Evolutionary conservation across 2,113 vertebrate genomes (phyloP).

Genomic region (Gila orcuttii): DNA sequence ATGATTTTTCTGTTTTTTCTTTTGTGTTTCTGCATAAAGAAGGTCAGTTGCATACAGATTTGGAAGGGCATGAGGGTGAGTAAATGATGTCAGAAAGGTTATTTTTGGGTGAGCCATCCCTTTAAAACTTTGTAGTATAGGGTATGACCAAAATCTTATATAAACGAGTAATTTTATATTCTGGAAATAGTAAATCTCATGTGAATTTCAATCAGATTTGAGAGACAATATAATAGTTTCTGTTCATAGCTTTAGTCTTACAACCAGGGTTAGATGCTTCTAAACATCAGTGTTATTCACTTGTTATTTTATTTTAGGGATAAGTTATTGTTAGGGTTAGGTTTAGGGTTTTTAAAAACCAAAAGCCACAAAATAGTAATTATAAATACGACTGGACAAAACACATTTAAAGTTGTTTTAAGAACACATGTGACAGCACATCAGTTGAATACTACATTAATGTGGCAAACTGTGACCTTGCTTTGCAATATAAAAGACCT

Average conservation of each 20-base stretch:
- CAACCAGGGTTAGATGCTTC: no score
- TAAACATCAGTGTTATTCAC: no score
- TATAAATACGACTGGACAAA: not conserved
- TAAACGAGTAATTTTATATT: not conserved
- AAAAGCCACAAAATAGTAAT: not conserved
- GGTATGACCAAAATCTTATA: not conserved
- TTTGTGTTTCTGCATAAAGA: not conserved
- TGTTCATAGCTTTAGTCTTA: no score
- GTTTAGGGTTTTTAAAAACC: not conserved
- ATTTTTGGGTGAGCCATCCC: not conserved
- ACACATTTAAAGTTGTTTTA: not conserved
- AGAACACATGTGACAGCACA: not conserved
- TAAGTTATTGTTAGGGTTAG: no score
- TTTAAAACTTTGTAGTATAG: not conserved
- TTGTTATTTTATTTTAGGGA: no score
- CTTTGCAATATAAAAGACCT: not conserved
- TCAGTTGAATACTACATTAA: not conserved
- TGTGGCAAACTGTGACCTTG: not conserved
- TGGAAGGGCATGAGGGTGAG: not conserved
- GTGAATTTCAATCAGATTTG: no score
- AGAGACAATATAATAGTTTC: no score
- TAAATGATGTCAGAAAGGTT: not conserved
- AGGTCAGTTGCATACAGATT: not conserved
- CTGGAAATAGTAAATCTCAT: not conserved
- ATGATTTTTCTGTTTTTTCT: not conserved